Conservation (phyloP, 1,140 invertebrate genomes). For the Campodea augens region DNA sequence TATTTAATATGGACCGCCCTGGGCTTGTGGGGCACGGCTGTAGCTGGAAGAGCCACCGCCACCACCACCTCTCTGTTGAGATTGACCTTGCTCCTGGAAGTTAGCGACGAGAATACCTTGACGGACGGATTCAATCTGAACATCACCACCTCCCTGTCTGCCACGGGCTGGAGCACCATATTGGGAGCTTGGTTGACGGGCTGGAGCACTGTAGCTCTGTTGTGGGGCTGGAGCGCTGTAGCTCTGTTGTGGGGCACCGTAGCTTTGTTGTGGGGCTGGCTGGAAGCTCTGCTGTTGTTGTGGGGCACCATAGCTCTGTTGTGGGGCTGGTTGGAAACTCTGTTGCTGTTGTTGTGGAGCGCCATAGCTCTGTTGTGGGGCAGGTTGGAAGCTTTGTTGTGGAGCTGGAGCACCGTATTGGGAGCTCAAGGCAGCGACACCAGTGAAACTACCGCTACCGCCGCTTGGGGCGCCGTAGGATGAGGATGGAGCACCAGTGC, state of each 20-base stretch:
- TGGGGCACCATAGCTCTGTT: slow-evolving; percentile 4
- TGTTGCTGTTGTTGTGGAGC: background rate
- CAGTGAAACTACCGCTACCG: no score
- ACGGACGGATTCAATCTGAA: slow-evolving; percentile 51
- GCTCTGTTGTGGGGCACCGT: slow-evolving; percentile 3
- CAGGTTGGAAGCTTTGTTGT: slow-evolving; percentile 2
- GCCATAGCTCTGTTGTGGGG: slow-evolving; percentile 1
- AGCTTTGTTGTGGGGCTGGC: background rate
- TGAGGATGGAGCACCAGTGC: slow-evolving; percentile 24
- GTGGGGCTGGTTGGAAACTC: slow-evolving; percentile 1
- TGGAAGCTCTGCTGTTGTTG: background rate
- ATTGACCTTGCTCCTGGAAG: slow-evolving; percentile 31
- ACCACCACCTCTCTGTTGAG: background rate
- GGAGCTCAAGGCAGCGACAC: background rate
- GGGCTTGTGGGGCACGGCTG: slow-evolving; percentile 22
- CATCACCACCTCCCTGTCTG: slow-evolving; percentile 43
- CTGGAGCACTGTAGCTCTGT: background rate
- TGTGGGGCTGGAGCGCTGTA: background rate
- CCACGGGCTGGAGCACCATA: slow-evolving; percentile 2
- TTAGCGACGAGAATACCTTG: slow-evolving; percentile 55
- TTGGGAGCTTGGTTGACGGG: background rate
- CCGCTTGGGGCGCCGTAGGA: slow-evolving; percentile 32
- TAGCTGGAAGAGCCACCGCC: slow-evolving; percentile 18
- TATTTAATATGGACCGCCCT: no score
- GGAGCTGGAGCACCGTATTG: slow-evolving; percentile 2